Evolutionary conservation across 2,797 vertebrate species (phyloP).

Genomic region (Notolepis coatsorum): DNA sequence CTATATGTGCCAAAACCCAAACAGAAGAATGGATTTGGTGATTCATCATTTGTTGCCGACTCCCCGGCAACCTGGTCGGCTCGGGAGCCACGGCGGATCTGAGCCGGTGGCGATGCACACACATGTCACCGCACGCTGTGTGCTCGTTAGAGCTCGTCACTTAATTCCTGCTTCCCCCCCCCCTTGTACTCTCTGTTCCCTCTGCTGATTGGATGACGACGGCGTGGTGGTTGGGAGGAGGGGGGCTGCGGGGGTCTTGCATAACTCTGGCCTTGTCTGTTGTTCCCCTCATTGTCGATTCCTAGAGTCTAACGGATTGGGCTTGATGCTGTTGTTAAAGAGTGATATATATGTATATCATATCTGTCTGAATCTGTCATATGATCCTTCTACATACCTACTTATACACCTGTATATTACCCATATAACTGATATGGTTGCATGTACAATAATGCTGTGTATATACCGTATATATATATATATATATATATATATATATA

Average conservation of each 20-base stretch:
- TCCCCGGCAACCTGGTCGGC: constrained; percentile 3
- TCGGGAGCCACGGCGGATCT: constrained; percentile 6
- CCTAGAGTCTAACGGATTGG: not conserved
- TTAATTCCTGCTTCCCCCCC: constrained; percentile 17
- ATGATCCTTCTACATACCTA: too few relatives aligned
- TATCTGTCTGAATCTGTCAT: too few relatives aligned
- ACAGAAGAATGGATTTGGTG: constrained; percentile 22
- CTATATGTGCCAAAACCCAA: not conserved
- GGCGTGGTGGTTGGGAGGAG: too few relatives aligned
- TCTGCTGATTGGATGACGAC: constrained; percentile 8
- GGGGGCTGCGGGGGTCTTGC: not conserved
- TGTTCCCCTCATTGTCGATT: not conserved
- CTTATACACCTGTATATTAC: too few relatives aligned
- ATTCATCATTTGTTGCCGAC: not conserved
- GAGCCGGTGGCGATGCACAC: constrained; percentile 11
- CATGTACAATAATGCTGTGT: too few relatives aligned
- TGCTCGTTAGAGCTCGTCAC: constrained; percentile 19
- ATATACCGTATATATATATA: too few relatives aligned
- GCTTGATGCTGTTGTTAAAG: not conserved
- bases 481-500: too few relatives aligned
- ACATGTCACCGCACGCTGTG: constrained; percentile 21
- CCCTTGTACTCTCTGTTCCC: constrained; percentile 7
- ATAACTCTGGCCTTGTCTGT: constrained; percentile 8
- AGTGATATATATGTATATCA: too few relatives aligned
- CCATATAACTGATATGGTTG: too few relatives aligned